Conservation (phyloP, 2,888 invertebrate species). For the Microdon myrmicae region DNA sequence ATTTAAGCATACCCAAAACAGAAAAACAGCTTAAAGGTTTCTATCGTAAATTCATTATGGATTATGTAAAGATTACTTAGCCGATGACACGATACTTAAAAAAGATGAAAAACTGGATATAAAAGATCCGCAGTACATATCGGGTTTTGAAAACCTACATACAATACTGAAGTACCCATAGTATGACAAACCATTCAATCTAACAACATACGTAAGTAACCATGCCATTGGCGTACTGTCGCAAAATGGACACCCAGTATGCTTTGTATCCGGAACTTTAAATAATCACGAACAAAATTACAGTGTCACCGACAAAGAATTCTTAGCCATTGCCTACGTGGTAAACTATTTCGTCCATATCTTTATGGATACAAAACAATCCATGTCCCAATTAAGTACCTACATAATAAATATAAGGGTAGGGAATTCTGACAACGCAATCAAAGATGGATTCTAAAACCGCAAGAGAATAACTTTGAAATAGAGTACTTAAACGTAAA, state of each 20-base stretch:
- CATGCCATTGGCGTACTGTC: background rate
- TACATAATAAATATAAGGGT: background rate
- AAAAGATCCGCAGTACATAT: no score
- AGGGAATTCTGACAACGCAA: no score
- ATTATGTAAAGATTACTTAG: background rate
- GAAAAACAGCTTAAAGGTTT: slow-evolving; percentile 18
- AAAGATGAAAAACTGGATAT: no score
- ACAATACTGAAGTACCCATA: slow-evolving; percentile 21
- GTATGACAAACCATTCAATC: slow-evolving; percentile 22
- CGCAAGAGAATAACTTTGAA: slow-evolving; percentile 10
- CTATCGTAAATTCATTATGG: slow-evolving; percentile 1
- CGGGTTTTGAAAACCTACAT: slow-evolving; percentile 13
- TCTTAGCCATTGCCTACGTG: background rate
- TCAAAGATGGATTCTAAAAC: slow-evolving; percentile 9
- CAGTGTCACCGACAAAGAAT: background rate
- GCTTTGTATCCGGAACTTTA: slow-evolving; percentile 1
- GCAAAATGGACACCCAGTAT: slow-evolving; percentile 1
- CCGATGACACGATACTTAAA: background rate
- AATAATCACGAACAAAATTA: background rate
- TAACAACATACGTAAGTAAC: no score
- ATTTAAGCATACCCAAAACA: slow-evolving; percentile 25
- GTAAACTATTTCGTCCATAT: background rate
- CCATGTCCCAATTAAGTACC: background rate
- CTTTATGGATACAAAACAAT: background rate
- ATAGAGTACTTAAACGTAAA: slow-evolving; percentile 40